Conservation (phyloP, 1,140 invertebrate species). For the Euwallacea similis region DNA sequence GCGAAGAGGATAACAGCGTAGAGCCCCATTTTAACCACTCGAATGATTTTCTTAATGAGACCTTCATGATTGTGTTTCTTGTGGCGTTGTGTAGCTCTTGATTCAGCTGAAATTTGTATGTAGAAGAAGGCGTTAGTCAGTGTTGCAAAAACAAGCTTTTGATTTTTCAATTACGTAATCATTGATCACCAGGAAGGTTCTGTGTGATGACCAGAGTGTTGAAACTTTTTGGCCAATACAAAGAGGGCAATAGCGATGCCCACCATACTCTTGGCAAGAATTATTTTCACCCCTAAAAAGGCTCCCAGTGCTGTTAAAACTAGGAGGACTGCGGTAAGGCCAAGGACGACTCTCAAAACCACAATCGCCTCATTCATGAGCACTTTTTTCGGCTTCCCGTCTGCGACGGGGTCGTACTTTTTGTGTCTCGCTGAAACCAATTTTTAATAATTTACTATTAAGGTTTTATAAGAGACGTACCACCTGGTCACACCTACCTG, state of each 20-base stretch:
- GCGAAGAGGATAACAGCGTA: constrained; percentile 13
- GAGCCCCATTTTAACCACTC: constrained; percentile 15
- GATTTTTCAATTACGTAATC: neutral
- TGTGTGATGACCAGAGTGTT: constrained; percentile 9
- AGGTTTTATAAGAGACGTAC: constrained; percentile 12
- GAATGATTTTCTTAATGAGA: constrained; percentile 26
- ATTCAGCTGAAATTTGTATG: neutral
- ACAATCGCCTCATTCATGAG: constrained; percentile 28
- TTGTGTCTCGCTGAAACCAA: constrained; percentile 23
- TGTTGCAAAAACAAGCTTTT: too few relatives aligned
- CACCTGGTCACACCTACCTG: constrained; percentile 30
- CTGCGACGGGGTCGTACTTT: constrained; percentile 24
- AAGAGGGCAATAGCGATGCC: constrained; percentile 17
- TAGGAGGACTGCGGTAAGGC: constrained; percentile 4
- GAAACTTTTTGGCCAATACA: constrained; percentile 19
- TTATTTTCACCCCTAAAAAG: constrained; percentile 25
- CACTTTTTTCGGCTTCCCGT: constrained; percentile 31
- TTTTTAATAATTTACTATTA: neutral
- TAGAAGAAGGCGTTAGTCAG: too few relatives aligned
- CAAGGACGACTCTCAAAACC: constrained; percentile 20
- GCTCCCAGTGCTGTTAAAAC: constrained; percentile 4
- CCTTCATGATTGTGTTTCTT: constrained; percentile 27
- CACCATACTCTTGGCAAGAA: constrained; percentile 16
- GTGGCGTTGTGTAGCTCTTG: neutral
- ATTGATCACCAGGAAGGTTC: neutral